Evolutionary conservation across 2,113 vertebrate species (phyloP).

Genomic region (Trematocara variabile): DNA sequence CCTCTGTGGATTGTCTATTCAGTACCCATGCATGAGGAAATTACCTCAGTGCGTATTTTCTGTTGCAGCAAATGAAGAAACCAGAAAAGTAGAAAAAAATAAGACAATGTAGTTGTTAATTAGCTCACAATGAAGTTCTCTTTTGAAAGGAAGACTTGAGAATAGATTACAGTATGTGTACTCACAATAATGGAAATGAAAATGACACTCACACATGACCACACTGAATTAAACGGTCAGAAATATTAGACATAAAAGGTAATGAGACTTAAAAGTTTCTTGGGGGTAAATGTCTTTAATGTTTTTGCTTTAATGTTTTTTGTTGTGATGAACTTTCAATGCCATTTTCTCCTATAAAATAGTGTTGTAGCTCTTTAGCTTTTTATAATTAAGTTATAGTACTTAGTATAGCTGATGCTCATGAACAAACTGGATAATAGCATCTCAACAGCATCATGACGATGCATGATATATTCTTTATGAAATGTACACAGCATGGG

Average conservation of each 20-base stretch:
- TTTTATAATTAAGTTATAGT: not conserved
- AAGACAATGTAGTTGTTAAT: not conserved
- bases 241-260: not conserved
- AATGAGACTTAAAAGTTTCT: not conserved
- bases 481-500: not conserved
- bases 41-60: constrained; percentile 9
- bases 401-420: not conserved
- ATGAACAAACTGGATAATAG: not conserved
- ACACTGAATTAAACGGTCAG: not conserved
- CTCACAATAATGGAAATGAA: not conserved
- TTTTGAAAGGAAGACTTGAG: not conserved
- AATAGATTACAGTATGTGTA: not conserved
- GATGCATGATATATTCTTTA: not conserved
- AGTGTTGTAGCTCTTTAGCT: not conserved
- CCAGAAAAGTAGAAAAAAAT: not conserved
- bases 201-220: not conserved
- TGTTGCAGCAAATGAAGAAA: not conserved
- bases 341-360: not conserved
- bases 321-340: not conserved
- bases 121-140: not conserved
- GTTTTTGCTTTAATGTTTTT: not conserved
- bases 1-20: constrained; percentile 2
- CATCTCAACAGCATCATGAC: not conserved
- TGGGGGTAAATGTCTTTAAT: not conserved
- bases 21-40: not conserved